Percentiles rank a stretch among this genome's conserved stretches.
These are phyloP conservation scores for Mormyrus lacerda DNA, from an alignment of 2,113 vertebrate genomes.

Conservation along the genomic window DNA sequence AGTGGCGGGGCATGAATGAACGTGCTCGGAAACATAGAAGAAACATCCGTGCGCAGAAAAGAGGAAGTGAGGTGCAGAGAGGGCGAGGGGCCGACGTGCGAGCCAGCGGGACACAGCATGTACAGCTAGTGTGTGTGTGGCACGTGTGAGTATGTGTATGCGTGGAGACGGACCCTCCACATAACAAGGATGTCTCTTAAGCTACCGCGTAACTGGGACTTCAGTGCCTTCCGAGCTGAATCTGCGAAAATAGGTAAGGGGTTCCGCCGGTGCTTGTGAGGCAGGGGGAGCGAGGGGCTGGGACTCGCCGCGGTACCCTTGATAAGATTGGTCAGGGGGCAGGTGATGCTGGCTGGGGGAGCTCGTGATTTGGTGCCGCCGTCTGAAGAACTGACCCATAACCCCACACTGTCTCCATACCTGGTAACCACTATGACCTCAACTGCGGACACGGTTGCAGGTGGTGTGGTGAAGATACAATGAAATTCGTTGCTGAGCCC, in stretches of 20 bases:
- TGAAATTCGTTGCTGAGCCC: not conserved
- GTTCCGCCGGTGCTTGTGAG: not conserved
- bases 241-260: conserved; percentile 76
- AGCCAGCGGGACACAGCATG: conserved; percentile 4
- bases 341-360: not conserved
- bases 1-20: conserved; percentile 39
- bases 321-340: not conserved
- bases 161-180: conserved; percentile 38
- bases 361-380: not conserved
- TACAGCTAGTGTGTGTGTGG: conserved; percentile 12
- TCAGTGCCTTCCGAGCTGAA: conserved; percentile 76
- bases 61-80: conserved; percentile 57
- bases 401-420: not conserved
- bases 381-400: not conserved
- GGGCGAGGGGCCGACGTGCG: conserved; percentile 11
- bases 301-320: not conserved
- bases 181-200: conserved; percentile 81
- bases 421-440: not conserved
- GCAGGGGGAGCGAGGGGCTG: not conserved
- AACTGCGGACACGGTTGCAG: not conserved
- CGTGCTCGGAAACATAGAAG: conserved; percentile 29
- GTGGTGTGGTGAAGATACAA: not conserved
- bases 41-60: conserved; percentile 56
- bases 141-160: conserved; percentile 15
- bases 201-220: conserved; percentile 88